Evolutionary conservation across 2,797 vertebrate genomes (phyloP).

Genomic region (Arctocebus calabarensis): DNA sequence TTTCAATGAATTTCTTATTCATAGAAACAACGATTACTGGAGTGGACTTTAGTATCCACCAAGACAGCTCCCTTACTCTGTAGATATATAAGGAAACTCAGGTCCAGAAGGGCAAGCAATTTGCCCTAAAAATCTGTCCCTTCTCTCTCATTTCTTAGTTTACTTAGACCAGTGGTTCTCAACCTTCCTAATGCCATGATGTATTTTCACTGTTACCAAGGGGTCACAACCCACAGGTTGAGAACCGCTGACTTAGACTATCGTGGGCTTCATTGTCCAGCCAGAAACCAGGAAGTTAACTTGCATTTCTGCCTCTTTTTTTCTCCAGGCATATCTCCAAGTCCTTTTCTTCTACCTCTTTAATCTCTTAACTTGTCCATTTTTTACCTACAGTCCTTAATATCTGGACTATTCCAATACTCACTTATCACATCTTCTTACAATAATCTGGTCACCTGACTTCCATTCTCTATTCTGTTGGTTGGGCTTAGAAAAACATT

Average conservation of each 20-base stretch:
- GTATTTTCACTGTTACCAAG: too few species aligned
- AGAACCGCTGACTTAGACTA: neutral
- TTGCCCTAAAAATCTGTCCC: neutral
- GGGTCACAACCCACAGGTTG: too few species aligned
- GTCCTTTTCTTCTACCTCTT: neutral
- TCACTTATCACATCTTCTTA: neutral
- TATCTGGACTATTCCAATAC: neutral
- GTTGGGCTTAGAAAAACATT: neutral
- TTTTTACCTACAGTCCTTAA: neutral
- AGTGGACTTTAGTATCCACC: rapidly evolving
- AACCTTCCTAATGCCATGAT: too few species aligned
- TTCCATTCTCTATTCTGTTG: neutral
- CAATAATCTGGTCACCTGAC: neutral
- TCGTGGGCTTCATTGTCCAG: neutral
- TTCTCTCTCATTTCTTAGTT: neutral
- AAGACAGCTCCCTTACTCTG: neutral
- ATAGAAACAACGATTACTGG: neutral
- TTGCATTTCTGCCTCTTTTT: neutral
- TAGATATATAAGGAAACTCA: neutral
- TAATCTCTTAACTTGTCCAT: neutral
- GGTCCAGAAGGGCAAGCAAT: neutral
- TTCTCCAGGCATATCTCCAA: neutral
- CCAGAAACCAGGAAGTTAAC: neutral
- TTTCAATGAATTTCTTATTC: neutral
- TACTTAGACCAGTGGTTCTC: too few species aligned